phyloP scores from a whole-genome alignment of 2,113 vertebrate genomes.

The Hyla sarda region DNA sequence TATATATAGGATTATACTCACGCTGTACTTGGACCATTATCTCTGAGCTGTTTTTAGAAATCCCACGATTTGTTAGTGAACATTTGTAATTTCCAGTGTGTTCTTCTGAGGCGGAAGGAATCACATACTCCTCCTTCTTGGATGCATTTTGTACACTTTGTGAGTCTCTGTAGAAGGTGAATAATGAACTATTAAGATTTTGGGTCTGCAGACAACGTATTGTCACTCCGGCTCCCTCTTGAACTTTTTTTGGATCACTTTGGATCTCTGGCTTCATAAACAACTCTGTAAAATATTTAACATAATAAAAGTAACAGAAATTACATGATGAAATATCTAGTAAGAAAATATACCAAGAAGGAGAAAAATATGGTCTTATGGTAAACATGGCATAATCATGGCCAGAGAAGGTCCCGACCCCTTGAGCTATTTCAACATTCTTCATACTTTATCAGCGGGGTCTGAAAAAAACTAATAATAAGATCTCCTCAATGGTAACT shows the following conservation, averaged over 20 bases:
- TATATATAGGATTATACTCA: no score
- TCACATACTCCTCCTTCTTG: background rate
- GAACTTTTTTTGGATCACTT: background rate
- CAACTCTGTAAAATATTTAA: background rate
- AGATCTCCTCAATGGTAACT: no score
- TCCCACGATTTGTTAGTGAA: no score
- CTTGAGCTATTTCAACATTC: no score
- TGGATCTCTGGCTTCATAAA: background rate
- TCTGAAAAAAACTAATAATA: no score
- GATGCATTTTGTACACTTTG: background rate
- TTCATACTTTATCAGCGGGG: no score
- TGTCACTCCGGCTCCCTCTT: background rate
- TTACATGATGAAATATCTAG: background rate
- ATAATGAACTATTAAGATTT: background rate
- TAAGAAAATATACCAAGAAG: background rate
- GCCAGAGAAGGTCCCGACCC: no score
- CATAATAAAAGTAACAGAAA: background rate
- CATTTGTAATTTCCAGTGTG: background rate
- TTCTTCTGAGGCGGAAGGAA: background rate
- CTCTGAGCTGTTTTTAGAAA: no score
- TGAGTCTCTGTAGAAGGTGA: background rate
- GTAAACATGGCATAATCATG: no score
- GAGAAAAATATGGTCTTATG: background rate
- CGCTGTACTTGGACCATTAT: no score
- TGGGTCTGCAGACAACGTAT: background rate